Conservation (phyloP, 2,797 vertebrate genomes). For the Xenops minutus region DNA sequence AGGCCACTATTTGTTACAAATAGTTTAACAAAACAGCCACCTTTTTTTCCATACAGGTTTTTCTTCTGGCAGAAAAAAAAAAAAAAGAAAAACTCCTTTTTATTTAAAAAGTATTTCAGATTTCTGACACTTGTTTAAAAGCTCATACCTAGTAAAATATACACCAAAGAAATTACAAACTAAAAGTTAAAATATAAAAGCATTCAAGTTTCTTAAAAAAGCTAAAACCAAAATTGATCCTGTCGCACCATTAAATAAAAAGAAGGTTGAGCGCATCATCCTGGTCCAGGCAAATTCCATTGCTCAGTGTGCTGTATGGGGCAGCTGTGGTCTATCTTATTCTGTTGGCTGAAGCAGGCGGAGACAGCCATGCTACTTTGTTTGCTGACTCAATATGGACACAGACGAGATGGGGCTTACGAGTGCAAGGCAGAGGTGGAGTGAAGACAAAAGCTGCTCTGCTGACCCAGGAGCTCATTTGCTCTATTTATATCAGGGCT, state of each 20-base stretch:
- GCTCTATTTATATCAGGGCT: slow-evolving; percentile 53
- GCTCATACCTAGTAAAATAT: slow-evolving; percentile 88
- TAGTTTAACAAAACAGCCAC: slow-evolving; percentile 83
- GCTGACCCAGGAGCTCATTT: slow-evolving; percentile 52
- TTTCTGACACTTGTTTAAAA: slow-evolving; percentile 74
- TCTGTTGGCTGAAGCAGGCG: slow-evolving; percentile 42
- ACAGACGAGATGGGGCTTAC: slow-evolving; percentile 24
- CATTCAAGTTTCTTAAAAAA: slow-evolving; percentile 88
- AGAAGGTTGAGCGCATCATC: slow-evolving; percentile 69
- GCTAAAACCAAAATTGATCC: slow-evolving; percentile 82
- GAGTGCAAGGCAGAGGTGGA: slow-evolving; percentile 54
- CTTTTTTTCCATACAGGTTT: slow-evolving; percentile 76
- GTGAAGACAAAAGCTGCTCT: slow-evolving; percentile 56
- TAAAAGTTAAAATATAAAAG: slow-evolving; percentile 84
- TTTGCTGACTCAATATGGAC: slow-evolving; percentile 46
- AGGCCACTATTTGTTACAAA: slow-evolving; percentile 88
- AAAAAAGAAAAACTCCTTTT: slow-evolving; percentile 62
- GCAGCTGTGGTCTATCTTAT: background rate
- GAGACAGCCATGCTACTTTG: slow-evolving; percentile 45
- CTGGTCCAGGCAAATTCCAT: slow-evolving; percentile 74
- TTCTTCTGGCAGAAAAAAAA: slow-evolving; percentile 78
- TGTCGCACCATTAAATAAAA: slow-evolving; percentile 87
- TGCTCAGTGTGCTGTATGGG: slow-evolving; percentile 61
- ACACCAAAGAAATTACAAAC: slow-evolving; percentile 88
- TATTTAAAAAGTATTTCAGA: slow-evolving; percentile 67